Evolutionary conservation across 2,888 invertebrate species (phyloP).

Genomic region (Crioceris asparagi): DNA sequence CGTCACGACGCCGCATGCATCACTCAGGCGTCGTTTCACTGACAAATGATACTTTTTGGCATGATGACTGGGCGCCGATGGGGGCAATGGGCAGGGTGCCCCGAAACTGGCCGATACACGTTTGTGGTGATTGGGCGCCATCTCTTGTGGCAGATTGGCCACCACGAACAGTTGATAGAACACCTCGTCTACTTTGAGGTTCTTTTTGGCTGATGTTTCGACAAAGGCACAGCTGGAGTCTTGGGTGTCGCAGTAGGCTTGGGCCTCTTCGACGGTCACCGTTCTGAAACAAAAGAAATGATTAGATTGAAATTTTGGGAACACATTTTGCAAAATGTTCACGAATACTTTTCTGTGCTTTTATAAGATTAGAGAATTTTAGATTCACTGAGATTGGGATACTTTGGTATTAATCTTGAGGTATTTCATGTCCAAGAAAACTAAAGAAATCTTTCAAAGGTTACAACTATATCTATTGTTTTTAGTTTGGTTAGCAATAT

Average conservation of each 20-base stretch:
- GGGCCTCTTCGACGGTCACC: constrained; percentile 66
- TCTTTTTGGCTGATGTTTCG: constrained; percentile 75
- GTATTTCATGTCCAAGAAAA: too few species aligned
- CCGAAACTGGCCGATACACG: constrained; percentile 66
- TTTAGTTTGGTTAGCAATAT: too few species aligned
- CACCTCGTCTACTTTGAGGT: constrained; percentile 69
- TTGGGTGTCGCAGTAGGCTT: constrained; percentile 65
- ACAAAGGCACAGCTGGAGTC: constrained; percentile 69
- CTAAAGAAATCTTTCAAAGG: too few species aligned
- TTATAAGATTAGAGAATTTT: too few species aligned
- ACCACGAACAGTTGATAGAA: constrained; percentile 76
- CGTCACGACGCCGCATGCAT: constrained; percentile 82
- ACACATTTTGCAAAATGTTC: too few species aligned
- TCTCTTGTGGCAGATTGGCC: constrained; percentile 74
- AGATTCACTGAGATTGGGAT: too few species aligned
- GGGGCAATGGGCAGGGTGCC: constrained; percentile 63
- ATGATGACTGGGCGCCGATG: constrained; percentile 52
- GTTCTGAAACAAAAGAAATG: constrained; percentile 52
- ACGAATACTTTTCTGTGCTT: too few species aligned
- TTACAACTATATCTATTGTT: too few species aligned
- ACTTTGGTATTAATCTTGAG: too few species aligned
- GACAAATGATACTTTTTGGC: constrained; percentile 68
- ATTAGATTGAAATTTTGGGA: too few species aligned
- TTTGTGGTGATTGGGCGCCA: constrained; percentile 82
- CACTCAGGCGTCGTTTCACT: constrained; percentile 71